Percentiles rank a stretch among this genome's conserved stretches.
These are phyloP conservation scores for Auanema sp. DNA, from an alignment of 2,888 invertebrate species.

Conservation along the genomic window DNA sequence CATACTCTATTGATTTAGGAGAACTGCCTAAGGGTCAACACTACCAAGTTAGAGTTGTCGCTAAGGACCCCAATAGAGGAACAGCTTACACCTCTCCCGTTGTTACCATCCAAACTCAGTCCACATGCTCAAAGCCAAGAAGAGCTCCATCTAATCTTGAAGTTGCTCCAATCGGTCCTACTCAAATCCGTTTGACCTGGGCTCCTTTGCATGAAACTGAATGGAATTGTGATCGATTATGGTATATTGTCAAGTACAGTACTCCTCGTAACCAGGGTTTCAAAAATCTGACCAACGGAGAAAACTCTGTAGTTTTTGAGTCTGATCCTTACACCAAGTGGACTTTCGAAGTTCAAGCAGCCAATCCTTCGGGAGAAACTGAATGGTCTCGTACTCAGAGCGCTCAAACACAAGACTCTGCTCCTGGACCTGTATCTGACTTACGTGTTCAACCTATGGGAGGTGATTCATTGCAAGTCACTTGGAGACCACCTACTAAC, in stretches of 20 bases:
- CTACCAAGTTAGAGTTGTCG: slow-evolving; percentile 50
- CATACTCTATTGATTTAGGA: slow-evolving; percentile 58
- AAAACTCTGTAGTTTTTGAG: slow-evolving; percentile 56
- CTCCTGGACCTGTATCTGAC: slow-evolving; percentile 60
- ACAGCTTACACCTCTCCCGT: slow-evolving; percentile 57
- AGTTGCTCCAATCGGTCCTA: slow-evolving; percentile 60
- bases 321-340: slow-evolving; percentile 63
- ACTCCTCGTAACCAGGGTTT: slow-evolving; percentile 44
- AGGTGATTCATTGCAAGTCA: slow-evolving; percentile 55
- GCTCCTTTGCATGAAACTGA: slow-evolving; percentile 59
- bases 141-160: slow-evolving; percentile 53
- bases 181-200: slow-evolving; percentile 62
- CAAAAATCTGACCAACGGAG: slow-evolving; percentile 57
- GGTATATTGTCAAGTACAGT: slow-evolving; percentile 63
- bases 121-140: slow-evolving; percentile 53
- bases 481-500: slow-evolving; percentile 59
- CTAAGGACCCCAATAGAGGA: slow-evolving; percentile 54
- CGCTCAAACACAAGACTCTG: slow-evolving; percentile 57
- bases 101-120: slow-evolving; percentile 52
- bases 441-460: slow-evolving; percentile 55
- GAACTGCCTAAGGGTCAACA: slow-evolving; percentile 58
- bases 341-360: slow-evolving; percentile 63
- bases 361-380: slow-evolving; percentile 60
- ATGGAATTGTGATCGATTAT: slow-evolving; percentile 63
- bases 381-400: slow-evolving; percentile 56